Percentiles rank a stretch among this genome's conserved stretches.
Conservation (phyloP, 1,140 invertebrate genomes). For the Cataglyphis hispanica region DNA sequence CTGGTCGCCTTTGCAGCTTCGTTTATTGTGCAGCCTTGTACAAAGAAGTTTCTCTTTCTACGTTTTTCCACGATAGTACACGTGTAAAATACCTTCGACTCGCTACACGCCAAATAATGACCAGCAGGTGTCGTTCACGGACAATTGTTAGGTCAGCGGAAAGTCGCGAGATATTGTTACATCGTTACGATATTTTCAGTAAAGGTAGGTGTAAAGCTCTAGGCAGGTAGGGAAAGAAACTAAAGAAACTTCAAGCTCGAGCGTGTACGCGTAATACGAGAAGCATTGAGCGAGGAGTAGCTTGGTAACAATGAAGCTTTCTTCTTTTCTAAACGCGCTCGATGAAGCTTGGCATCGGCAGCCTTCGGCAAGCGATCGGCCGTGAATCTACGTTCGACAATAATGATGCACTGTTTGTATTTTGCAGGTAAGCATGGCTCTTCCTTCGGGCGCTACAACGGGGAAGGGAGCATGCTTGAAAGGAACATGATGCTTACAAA, state of each 20-base stretch:
- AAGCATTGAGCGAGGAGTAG: constrained; percentile 41
- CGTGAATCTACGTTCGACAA: constrained; percentile 77
- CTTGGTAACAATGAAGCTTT: constrained; percentile 72
- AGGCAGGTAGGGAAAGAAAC: not conserved
- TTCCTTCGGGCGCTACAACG: not conserved
- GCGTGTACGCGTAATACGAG: constrained; percentile 21
- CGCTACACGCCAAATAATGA: constrained; percentile 71
- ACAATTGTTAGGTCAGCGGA: constrained; percentile 48
- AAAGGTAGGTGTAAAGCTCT: not conserved
- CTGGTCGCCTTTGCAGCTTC: constrained; percentile 12
- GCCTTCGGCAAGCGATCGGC: constrained; percentile 77
- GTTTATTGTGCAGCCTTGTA: constrained; percentile 29
- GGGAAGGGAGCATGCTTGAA: constrained; percentile 3
- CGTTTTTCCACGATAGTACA: constrained; percentile 32
- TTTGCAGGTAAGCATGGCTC: constrained; percentile 28
- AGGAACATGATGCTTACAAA: constrained; percentile 46
- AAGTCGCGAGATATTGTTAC: constrained; percentile 66
- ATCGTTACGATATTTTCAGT: constrained; percentile 45
- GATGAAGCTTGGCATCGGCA: constrained; percentile 73
- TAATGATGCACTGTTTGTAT: constrained; percentile 78
- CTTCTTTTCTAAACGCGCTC: constrained; percentile 72
- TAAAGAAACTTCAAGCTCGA: too few species aligned
- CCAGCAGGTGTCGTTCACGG: constrained; percentile 50
- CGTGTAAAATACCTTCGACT: constrained; percentile 45
- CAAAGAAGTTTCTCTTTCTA: constrained; percentile 24